These are phyloP conservation scores for Syndactyla subalaris DNA, from an alignment of 2,797 vertebrate genomes.

Conservation along the genomic window DNA sequence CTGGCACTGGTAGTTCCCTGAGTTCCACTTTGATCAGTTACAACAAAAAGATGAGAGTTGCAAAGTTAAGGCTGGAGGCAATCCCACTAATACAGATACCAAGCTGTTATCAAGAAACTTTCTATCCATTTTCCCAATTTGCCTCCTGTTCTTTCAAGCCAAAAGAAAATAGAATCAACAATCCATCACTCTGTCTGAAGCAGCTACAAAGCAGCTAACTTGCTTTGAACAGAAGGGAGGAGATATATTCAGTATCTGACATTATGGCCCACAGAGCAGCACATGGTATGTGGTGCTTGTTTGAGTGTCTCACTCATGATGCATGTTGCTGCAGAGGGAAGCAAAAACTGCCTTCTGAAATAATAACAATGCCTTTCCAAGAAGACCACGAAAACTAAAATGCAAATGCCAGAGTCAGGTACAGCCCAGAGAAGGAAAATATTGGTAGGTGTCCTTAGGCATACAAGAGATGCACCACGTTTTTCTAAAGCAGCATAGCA, in stretches of 20 bases:
- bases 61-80: background rate
- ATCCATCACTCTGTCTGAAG: background rate
- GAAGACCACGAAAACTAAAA: background rate
- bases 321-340: background rate
- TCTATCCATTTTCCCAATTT: background rate
- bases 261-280: background rate
- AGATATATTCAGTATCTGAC: background rate
- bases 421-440: background rate
- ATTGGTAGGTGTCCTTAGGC: accelerated
- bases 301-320: background rate
- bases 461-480: background rate
- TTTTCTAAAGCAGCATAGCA: background rate
- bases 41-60: background rate
- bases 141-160: background rate
- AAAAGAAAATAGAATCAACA: background rate
- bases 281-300: background rate
- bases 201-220: background rate
- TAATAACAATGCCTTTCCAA: background rate
- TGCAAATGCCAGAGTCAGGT: background rate
- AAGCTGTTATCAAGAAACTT: background rate
- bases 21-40: background rate
- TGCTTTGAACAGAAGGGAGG: background rate
- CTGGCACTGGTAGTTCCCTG: background rate
- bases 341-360: background rate
- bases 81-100: background rate